Conservation (phyloP, 2,888 invertebrate genomes). For the Sinopyrophorus schimmeli region DNA sequence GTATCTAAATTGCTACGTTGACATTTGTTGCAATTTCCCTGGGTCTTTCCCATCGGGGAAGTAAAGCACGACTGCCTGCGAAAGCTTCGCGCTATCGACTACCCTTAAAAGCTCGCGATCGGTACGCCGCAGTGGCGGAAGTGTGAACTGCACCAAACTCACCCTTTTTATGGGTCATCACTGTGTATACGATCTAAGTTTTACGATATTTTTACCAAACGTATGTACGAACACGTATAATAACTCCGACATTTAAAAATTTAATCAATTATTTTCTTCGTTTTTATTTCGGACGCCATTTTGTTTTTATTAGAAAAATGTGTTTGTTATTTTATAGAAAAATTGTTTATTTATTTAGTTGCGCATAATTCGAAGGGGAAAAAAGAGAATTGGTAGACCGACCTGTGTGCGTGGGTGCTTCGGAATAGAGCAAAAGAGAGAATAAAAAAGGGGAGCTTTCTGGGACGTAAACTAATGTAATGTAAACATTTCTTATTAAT, state of each 20-base stretch:
- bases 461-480: no score
- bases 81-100: constrained; percentile 44
- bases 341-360: not conserved
- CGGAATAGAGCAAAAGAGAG: no score
- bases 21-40: constrained; percentile 16
- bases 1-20: constrained; percentile 24
- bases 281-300: not conserved
- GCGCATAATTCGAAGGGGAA: not conserved
- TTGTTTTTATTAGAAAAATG: not conserved
- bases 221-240: constrained; percentile 22
- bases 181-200: constrained; percentile 41
- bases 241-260: constrained; percentile 6
- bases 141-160: constrained; percentile 43
- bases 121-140: constrained; percentile 43
- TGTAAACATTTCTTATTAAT: no score
- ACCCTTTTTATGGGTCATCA: constrained; percentile 46
- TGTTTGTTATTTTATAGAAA: not conserved
- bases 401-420: no score
- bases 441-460: no score
- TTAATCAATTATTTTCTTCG: constrained; percentile 15
- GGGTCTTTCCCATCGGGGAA: constrained; percentile 33
- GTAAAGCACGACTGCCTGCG: constrained; percentile 41
- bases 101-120: constrained; percentile 39
- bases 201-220: constrained; percentile 36
- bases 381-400: no score